Evolutionary conservation across 2,797 vertebrate species (phyloP).

Genomic region (Cirrhinus molitorella): DNA sequence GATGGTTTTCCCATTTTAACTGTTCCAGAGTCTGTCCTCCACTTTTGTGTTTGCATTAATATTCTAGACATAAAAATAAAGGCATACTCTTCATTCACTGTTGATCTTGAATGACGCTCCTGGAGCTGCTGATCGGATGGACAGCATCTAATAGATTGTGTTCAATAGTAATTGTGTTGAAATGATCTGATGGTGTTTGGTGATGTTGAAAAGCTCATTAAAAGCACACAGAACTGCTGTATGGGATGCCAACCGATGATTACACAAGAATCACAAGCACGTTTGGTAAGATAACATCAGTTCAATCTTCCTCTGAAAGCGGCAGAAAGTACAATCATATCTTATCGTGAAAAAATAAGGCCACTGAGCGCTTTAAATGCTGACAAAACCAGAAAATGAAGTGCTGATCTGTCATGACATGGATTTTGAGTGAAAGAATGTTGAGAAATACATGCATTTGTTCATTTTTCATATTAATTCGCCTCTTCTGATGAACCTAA

Average conservation of each 20-base stretch:
- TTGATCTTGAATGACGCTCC: not conserved
- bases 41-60: not conserved
- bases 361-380: not conserved
- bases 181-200: constrained; percentile 48
- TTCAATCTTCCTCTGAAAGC: not conserved
- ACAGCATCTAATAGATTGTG: constrained; percentile 50
- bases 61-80: not conserved
- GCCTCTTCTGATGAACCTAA: constrained; percentile 14
- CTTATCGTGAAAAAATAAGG: not conserved
- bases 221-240: constrained; percentile 25
- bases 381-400: not conserved
- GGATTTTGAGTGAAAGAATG: not conserved
- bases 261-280: constrained; percentile 4
- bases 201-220: constrained; percentile 36
- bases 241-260: constrained; percentile 10
- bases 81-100: not conserved
- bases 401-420: not conserved
- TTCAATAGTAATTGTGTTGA: constrained; percentile 54
- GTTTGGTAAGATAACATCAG: constrained; percentile 11
- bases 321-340: not conserved
- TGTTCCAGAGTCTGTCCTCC: not conserved
- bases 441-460: too few species aligned
- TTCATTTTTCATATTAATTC: not conserved
- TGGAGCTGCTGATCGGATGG: constrained; percentile 36
- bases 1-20: constrained; percentile 8